Base-by-base conservation (phyloP, 2,797 vertebrate species). In the Cercopithecus diana region DNA sequence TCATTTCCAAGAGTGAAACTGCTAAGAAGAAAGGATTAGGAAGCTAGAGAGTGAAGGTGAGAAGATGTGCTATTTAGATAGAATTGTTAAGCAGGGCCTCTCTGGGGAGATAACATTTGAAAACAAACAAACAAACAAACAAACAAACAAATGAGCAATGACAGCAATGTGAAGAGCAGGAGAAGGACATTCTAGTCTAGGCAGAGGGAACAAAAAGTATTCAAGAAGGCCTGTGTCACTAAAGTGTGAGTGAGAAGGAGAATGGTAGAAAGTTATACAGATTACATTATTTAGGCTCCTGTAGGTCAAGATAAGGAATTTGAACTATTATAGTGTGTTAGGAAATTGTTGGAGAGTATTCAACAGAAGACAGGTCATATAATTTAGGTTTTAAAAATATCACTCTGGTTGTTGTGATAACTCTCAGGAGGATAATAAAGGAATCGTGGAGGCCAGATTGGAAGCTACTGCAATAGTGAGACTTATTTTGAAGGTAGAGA, bases 1-100 rank as follows among this genome's bases (percentile, higher is more conserved):
- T 92, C 90, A 80, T 93, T 97, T 97, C 20, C 81, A 36, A 57
- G 93, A 76, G 48, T 93, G 64, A 83, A 83, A 82, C 48, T 97
- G 20, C 14, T 39, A 93, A 96, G 36, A 93, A 92, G 90, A 73
- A 94, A 93, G 73, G 20, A 81, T 80, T 95, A 88, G 92, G 52
- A 95, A 97, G 93, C 64, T 90, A 90, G 76, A 92, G 22, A 91
- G 6, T 92, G 41, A 89, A 91, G 79, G 41, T 96, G 58, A 90
- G 36, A 82, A 97, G 95, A 87, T 91, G 50, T 92, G 43, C 72
- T 93, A 52, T 61, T 94, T 95, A 87, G 72, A 79, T 80, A 82
- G 50, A 93, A 89, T 97, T 94, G 36, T 92, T 93, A 93, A 88
- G 26, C 55, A 43, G 39, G 22, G 64, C 61, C 64, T 97, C 73